Evolutionary conservation across 2,113 vertebrate genomes (phyloP).

Genomic region (Theristicus caerulescens): DNA sequence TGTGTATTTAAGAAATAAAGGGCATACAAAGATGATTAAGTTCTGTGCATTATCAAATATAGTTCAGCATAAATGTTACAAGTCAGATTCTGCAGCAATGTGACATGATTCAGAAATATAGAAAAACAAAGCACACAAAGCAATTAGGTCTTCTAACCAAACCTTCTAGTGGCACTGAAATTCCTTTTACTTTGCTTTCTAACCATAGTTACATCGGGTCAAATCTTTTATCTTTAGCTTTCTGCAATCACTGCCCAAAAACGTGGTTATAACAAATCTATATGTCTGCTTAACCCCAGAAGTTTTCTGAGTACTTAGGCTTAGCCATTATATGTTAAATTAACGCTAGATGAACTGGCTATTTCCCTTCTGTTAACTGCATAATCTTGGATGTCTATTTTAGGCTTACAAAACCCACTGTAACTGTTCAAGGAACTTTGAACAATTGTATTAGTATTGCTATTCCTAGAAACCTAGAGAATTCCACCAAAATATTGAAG

Average conservation of each 20-base stretch:
- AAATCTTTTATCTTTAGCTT: neutral
- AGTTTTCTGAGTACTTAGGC: neutral
- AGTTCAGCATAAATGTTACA: neutral
- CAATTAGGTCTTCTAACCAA: neutral
- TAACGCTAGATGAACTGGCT: neutral
- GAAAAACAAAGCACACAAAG: neutral
- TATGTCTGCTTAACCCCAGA: neutral
- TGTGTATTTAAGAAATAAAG: neutral
- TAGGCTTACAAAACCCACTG: neutral
- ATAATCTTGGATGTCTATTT: neutral
- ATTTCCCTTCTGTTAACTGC: neutral
- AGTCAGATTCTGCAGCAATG: neutral
- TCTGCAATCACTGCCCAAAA: neutral
- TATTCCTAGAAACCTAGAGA: neutral
- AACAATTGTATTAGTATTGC: neutral
- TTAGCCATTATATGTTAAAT: neutral
- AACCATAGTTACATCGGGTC: neutral
- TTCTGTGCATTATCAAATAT: neutral
- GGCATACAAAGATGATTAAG: neutral
- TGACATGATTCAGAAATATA: neutral
- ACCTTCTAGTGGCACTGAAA: neutral
- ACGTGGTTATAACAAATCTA: fast-evolving
- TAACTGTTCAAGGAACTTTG: neutral
- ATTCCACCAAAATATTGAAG: neutral
- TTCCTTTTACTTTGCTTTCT: neutral